A percentile compares a stretch with the other conserved stretches of the same genome.
phyloP scores from a whole-genome alignment of 1,140 invertebrate species.

The Saccostrea cuccullata region DNA sequence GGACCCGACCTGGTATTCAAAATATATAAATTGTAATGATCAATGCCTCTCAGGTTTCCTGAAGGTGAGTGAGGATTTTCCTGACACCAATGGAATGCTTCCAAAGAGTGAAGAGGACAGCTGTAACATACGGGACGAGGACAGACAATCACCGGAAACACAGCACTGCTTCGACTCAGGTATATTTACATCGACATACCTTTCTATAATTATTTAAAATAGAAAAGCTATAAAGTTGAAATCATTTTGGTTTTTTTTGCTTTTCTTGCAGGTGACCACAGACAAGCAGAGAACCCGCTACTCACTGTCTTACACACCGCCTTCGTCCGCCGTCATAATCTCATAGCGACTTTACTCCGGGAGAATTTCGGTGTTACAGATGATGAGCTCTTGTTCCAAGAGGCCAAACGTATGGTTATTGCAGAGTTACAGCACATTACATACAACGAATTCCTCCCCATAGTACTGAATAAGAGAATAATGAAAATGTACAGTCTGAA shows the following conservation, averaged over 20 bases:
- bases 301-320: slow-evolving; percentile 26
- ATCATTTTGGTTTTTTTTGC: background rate
- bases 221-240: background rate
- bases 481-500: slow-evolving; percentile 5
- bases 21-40: no score
- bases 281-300: background rate
- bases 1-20: no score
- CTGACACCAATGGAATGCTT: background rate
- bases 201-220: background rate
- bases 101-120: background rate
- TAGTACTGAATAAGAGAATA: slow-evolving; percentile 4
- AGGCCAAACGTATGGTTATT: slow-evolving; percentile 87
- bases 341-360: background rate
- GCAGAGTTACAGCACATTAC: slow-evolving; percentile 89
- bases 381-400: slow-evolving; percentile 81
- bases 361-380: background rate
- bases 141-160: background rate
- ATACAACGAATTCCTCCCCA: slow-evolving; percentile 90
- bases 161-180: slow-evolving; percentile 2
- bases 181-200: background rate
- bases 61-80: background rate
- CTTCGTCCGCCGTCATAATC: slow-evolving; percentile 29
- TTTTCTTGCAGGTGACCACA: slow-evolving; percentile 21
- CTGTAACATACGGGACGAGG: background rate
- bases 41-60: background rate